Evolutionary conservation across 1,140 invertebrate genomes (phyloP).

Genomic region (Venustaconcha ellipsiformis): DNA sequence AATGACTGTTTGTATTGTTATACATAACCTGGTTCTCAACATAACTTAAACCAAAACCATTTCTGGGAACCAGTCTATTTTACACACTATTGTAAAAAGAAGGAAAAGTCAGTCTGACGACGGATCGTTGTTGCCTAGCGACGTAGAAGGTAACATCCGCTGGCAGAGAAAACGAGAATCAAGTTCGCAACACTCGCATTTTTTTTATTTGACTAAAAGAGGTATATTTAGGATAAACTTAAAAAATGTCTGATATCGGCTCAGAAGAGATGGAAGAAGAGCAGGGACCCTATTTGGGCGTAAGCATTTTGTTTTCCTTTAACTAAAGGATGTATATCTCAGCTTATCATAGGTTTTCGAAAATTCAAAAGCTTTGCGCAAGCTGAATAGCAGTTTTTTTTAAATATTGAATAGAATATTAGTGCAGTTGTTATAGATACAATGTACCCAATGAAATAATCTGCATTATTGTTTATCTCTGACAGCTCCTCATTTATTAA

Average conservation of each 20-base stretch:
- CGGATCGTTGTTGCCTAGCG: no score
- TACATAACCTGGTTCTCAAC: no score
- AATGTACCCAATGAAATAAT: not conserved
- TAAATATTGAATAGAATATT: not conserved
- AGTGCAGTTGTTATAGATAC: not conserved
- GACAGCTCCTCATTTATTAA: not conserved
- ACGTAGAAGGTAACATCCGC: no score
- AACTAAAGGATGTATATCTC: not conserved
- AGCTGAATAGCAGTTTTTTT: not conserved
- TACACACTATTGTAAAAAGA: no score
- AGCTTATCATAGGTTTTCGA: not conserved
- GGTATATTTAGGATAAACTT: no score
- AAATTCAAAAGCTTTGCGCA: not conserved
- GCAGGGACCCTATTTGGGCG: constrained; percentile 61
- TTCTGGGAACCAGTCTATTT: no score
- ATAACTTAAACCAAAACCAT: no score
- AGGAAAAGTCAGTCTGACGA: no score
- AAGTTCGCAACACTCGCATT: no score
- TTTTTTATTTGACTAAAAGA: no score
- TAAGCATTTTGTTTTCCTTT: constrained; percentile 34
- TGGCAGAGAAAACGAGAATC: no score
- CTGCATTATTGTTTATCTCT: not conserved
- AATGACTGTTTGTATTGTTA: no score
- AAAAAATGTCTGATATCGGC: constrained; percentile 62
- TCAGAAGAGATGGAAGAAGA: constrained; percentile 66